Conservation (phyloP, 2,888 invertebrate genomes). For the Crocallis elinguaria region DNA sequence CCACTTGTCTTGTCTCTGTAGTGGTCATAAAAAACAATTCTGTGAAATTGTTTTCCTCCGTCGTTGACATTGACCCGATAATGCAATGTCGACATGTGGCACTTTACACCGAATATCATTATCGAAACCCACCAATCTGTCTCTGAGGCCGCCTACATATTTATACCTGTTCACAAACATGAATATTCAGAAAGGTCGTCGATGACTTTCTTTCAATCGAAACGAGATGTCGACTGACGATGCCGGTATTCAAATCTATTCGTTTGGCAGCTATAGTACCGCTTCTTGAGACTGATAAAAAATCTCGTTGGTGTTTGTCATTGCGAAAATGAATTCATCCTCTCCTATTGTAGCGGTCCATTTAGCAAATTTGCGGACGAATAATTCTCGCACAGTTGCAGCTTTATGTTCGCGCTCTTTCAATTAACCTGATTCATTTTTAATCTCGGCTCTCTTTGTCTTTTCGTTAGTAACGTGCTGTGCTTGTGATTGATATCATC, state of each 20-base stretch:
- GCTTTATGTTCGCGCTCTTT: slow-evolving; percentile 7
- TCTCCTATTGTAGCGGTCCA: slow-evolving; percentile 16
- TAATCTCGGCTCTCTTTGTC: slow-evolving; percentile 10
- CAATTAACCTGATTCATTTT: slow-evolving; percentile 15
- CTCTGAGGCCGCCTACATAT: slow-evolving; percentile 55
- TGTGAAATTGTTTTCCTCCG: slow-evolving; percentile 65
- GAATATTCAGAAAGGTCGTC: slow-evolving; percentile 52
- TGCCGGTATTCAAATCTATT: slow-evolving; percentile 15
- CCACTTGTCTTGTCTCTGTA: slow-evolving; percentile 49
- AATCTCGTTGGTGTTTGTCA: slow-evolving; percentile 8
- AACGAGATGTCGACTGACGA: slow-evolving; percentile 20
- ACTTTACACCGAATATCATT: slow-evolving; percentile 48
- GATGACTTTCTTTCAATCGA: slow-evolving; percentile 35
- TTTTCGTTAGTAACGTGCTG: not conserved
- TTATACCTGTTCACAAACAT: slow-evolving; percentile 31
- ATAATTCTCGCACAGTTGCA: slow-evolving; percentile 15
- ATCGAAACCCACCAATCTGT: slow-evolving; percentile 44
- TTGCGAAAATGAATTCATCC: slow-evolving; percentile 11
- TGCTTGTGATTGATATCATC: slow-evolving; percentile 7
- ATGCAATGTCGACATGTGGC: slow-evolving; percentile 63
- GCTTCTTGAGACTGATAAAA: slow-evolving; percentile 14
- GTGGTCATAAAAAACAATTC: slow-evolving; percentile 55
- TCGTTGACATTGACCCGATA: slow-evolving; percentile 69
- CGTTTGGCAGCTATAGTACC: slow-evolving; percentile 16
- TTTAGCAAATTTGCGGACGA: slow-evolving; percentile 16